Evolutionary conservation across 2,888 invertebrate genomes (phyloP).

Genomic region (Celastrina argiolus): DNA sequence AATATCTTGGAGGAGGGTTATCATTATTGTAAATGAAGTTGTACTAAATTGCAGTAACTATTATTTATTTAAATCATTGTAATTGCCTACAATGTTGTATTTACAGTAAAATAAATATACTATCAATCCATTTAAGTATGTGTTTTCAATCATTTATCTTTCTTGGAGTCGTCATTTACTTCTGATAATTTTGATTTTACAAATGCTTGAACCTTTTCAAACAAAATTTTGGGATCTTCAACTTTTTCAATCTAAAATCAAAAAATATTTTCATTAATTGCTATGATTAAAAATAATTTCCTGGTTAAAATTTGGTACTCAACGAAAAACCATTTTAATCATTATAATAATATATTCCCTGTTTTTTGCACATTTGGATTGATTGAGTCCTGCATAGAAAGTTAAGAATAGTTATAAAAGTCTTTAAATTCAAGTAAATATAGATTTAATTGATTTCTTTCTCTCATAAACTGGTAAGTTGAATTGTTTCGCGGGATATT

Average conservation of each 20-base stretch:
- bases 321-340: slow-evolving; percentile 57
- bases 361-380: slow-evolving; percentile 6
- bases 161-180: slow-evolving; percentile 56
- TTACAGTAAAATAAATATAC: slow-evolving; percentile 52
- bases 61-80: slow-evolving; percentile 50
- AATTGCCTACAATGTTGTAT: slow-evolving; percentile 51
- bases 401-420: no score
- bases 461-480: no score
- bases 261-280: slow-evolving; percentile 21
- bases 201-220: slow-evolving; percentile 83
- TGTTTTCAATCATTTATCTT: slow-evolving; percentile 37
- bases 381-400: no score
- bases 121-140: slow-evolving; percentile 31
- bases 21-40: slow-evolving; percentile 71
- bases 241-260: slow-evolving; percentile 87
- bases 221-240: slow-evolving; percentile 86
- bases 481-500: no score
- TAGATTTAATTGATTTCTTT: no score
- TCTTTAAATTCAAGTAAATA: no score
- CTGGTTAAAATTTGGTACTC: slow-evolving; percentile 49
- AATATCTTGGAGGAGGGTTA: slow-evolving; percentile 91
- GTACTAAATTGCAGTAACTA: slow-evolving; percentile 45
- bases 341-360: slow-evolving; percentile 54
- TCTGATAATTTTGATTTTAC: slow-evolving; percentile 80
- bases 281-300: slow-evolving; percentile 37